Base-by-base conservation (phyloP, 1,140 invertebrate genomes). In the Panulirus ornatus region DNA sequence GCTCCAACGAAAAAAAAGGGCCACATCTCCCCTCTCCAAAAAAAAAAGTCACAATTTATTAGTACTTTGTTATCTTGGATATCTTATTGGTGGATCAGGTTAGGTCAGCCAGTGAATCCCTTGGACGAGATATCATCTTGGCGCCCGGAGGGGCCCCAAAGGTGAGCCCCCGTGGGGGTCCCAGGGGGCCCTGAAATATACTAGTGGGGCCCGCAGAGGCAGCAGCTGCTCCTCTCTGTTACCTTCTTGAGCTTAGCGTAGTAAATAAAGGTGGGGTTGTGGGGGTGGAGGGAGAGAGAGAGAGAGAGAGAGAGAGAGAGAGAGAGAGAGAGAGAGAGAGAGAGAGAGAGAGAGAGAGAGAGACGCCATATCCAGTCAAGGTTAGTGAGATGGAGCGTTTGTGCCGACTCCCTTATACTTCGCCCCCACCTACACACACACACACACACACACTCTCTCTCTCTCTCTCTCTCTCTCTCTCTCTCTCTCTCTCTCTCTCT, bases 1-100 rank as follows among this genome's bases (percentile, higher is more conserved):
- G n/a, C 78, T n/a, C 16, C 78, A n/a, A 81, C 78, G 58, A 81
- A 79, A 75, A 81, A 81, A 73, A n/a, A n/a, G 36, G 30, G 76
- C 76, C 27, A 42, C 47, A 42, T 11, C 81, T 51, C 82, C 66
- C 66, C n/a, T 36, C 22, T 44, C 22, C 38, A 8, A 6, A 34
- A 11, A 14, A 58, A 34, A 14, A 79, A 79, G 16, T 42, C 76
- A 44, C 78, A 81, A 81, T 81, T 81, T 81, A 81, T 81, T 81
- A 81, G 58, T 47, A 58, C 47, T 81, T 58, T 81, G 58, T 81
- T 81, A 81, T 81, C 47, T 44, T 81, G 78, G 58, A 58, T 81
- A 81, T 81, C 47, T 44, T 81, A 47, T 30, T 5, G 78, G 47
- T 11, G 44, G 58, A 34, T 47, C 47, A 30, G 44, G 47, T 36